These are phyloP conservation scores for Asarcornis scutulata DNA, from an alignment of 2,113 vertebrate species.

Conservation along the genomic window DNA sequence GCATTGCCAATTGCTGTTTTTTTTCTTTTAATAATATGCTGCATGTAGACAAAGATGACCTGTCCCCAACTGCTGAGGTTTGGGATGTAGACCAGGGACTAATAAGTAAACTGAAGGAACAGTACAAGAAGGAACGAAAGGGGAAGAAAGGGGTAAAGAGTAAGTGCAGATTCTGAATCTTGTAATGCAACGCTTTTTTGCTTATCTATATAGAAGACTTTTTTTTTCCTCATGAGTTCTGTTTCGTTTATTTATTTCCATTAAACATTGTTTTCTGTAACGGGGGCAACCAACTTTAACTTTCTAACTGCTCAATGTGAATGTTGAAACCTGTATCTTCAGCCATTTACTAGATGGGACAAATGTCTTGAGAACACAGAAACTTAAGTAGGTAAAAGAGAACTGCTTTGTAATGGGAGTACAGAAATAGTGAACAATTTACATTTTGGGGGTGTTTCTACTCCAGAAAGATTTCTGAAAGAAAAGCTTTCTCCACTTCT, in stretches of 20 bases:
- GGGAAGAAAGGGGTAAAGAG: slow-evolving; percentile 88
- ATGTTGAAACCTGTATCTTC: not conserved
- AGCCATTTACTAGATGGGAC: not conserved
- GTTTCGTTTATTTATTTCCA: not conserved
- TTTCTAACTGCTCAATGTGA: slow-evolving; percentile 71
- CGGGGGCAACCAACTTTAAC: slow-evolving; percentile 81
- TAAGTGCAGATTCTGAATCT: slow-evolving; percentile 84
- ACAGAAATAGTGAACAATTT: not conserved
- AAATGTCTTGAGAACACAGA: not conserved
- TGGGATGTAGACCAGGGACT: slow-evolving; percentile 89
- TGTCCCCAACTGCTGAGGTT: slow-evolving; percentile 87
- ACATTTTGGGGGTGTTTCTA: not conserved
- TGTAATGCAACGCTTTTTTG: slow-evolving; percentile 69
- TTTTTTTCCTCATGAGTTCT: slow-evolving; percentile 22
- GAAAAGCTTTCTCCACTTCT: not conserved
- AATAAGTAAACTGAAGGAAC: slow-evolving; percentile 89
- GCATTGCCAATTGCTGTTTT: slow-evolving; percentile 82
- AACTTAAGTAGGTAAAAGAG: not conserved
- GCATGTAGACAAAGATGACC: slow-evolving; percentile 90
- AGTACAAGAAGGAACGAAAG: slow-evolving; percentile 89
- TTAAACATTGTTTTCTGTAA: slow-evolving; percentile 60
- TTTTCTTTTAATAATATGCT: slow-evolving; percentile 87
- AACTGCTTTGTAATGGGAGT: not conserved
- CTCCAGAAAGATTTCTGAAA: not conserved
- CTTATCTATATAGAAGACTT: slow-evolving; percentile 51